These are phyloP conservation scores for Caenorhabditis inopinata DNA, from an alignment of 1,140 invertebrate species.

Conservation along the genomic window DNA sequence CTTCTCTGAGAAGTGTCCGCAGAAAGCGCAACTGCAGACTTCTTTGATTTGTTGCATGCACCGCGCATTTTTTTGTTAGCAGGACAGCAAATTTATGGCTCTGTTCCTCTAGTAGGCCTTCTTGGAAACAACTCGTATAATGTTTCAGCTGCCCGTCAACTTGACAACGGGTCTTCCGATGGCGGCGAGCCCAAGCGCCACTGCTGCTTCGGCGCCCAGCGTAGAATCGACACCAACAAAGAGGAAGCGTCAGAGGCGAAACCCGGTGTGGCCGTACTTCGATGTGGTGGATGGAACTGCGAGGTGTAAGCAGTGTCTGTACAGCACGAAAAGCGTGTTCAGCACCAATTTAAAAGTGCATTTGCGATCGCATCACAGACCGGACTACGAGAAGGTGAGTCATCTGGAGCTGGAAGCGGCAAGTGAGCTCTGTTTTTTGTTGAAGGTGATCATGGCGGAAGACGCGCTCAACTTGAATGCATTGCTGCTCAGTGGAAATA, in stretches of 20 bases:
- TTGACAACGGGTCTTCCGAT: not conserved
- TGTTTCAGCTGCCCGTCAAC: slow-evolving; percentile 19
- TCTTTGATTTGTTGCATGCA: slow-evolving; percentile 32
- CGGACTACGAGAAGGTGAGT: slow-evolving; percentile 55
- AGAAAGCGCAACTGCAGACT: not conserved
- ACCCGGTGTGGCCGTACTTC: slow-evolving; percentile 56
- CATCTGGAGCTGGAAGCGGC: not conserved
- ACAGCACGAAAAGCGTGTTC: slow-evolving; percentile 57
- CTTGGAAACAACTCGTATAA: not conserved
- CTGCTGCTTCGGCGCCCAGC: not conserved
- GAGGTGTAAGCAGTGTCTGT: slow-evolving; percentile 51
- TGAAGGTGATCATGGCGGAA: slow-evolving; percentile 47
- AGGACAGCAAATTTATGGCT: slow-evolving; percentile 14
- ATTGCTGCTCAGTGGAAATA: slow-evolving; percentile 44
- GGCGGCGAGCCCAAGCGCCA: not conserved
- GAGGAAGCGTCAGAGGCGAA: slow-evolving; percentile 49
- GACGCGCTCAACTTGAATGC: slow-evolving; percentile 46
- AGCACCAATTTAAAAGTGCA: slow-evolving; percentile 57
- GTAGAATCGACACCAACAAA: slow-evolving; percentile 35
- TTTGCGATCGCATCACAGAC: slow-evolving; percentile 54
- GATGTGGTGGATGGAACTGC: slow-evolving; percentile 55
- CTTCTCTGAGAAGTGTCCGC: not conserved
- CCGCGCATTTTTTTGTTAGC: too few species aligned
- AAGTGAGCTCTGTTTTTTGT: not conserved
- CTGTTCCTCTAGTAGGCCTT: too few species aligned